Percentiles rank a stretch among this genome's conserved stretches.
These are phyloP conservation scores for Ancistrus triradiatus DNA, from an alignment of 2,113 vertebrate genomes.

Conservation along the genomic window DNA sequence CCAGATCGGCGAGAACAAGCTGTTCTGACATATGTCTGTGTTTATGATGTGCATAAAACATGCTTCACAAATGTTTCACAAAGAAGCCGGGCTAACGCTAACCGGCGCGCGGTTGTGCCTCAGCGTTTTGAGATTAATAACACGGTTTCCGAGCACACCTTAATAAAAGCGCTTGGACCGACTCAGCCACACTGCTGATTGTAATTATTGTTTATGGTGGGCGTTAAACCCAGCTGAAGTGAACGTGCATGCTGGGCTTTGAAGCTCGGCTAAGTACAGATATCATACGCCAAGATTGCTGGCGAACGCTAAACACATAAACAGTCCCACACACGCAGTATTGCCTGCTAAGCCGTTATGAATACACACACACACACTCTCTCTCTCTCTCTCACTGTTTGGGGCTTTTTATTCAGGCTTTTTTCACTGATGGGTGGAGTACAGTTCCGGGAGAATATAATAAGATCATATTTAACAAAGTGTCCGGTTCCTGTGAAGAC, in stretches of 20 bases:
- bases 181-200: slow-evolving; percentile 31
- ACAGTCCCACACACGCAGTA: slow-evolving; percentile 34
- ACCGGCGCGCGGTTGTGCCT: not conserved
- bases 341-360: slow-evolving; percentile 8
- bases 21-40: slow-evolving; percentile 18
- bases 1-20: not conserved
- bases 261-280: slow-evolving; percentile 34
- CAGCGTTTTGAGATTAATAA: slow-evolving; percentile 5
- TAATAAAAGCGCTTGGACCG: slow-evolving; percentile 32
- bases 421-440: slow-evolving; percentile 49
- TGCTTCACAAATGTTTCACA: slow-evolving; percentile 11
- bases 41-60: slow-evolving; percentile 18
- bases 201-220: slow-evolving; percentile 33
- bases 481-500: slow-evolving; percentile 72
- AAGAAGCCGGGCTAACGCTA: slow-evolving; percentile 1
- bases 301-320: slow-evolving; percentile 33
- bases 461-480: slow-evolving; percentile 49
- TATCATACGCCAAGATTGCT: slow-evolving; percentile 25
- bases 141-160: slow-evolving; percentile 11
- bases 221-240: slow-evolving; percentile 25
- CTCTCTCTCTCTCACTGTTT: not conserved
- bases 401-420: too few relatives aligned
- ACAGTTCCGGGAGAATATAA: slow-evolving; percentile 77
- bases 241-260: slow-evolving; percentile 28
- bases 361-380: slow-evolving; percentile 17